Evolutionary conservation across 2,888 invertebrate species (phyloP).

Genomic region (Eupelmus urozonus): DNA sequence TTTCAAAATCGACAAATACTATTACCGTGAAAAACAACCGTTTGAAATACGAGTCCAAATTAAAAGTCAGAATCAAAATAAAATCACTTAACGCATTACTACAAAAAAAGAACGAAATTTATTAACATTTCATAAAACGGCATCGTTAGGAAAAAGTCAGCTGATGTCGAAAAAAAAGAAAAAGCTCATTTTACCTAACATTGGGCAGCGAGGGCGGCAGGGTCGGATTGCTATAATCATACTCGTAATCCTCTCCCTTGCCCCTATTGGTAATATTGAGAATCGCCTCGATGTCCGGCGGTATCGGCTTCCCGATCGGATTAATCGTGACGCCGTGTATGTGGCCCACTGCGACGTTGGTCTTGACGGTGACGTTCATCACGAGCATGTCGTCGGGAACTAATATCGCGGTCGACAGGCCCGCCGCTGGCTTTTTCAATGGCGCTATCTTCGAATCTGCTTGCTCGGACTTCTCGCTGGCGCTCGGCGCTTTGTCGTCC

Average conservation of each 20-base stretch:
- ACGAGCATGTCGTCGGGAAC: slow-evolving; percentile 79
- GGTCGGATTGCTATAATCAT: slow-evolving; percentile 85
- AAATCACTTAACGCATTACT: too few species aligned
- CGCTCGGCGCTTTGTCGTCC: not conserved
- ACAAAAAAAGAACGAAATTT: too few species aligned
- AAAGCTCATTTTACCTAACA: slow-evolving; percentile 79
- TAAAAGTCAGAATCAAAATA: too few species aligned
- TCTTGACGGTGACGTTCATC: slow-evolving; percentile 80
- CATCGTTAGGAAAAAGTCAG: too few species aligned
- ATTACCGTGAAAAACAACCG: too few species aligned
- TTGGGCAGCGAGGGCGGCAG: slow-evolving; percentile 91
- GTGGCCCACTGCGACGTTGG: slow-evolving; percentile 75
- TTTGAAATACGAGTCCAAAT: too few species aligned
- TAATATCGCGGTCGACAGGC: slow-evolving; percentile 68
- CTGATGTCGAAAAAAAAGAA: too few species aligned
- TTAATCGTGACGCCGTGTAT: slow-evolving; percentile 78
- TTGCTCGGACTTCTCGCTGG: slow-evolving; percentile 33
- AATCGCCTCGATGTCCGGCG: slow-evolving; percentile 77
- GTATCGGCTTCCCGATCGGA: slow-evolving; percentile 74
- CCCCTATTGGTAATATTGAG: slow-evolving; percentile 78
- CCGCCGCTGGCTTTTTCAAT: slow-evolving; percentile 63
- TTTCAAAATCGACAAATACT: too few species aligned
- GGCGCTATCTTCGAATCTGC: not conserved
- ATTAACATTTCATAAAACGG: too few species aligned
- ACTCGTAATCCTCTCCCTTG: slow-evolving; percentile 81